Conservation (phyloP, 2,797 vertebrate species). For the Catharus ustulatus region DNA sequence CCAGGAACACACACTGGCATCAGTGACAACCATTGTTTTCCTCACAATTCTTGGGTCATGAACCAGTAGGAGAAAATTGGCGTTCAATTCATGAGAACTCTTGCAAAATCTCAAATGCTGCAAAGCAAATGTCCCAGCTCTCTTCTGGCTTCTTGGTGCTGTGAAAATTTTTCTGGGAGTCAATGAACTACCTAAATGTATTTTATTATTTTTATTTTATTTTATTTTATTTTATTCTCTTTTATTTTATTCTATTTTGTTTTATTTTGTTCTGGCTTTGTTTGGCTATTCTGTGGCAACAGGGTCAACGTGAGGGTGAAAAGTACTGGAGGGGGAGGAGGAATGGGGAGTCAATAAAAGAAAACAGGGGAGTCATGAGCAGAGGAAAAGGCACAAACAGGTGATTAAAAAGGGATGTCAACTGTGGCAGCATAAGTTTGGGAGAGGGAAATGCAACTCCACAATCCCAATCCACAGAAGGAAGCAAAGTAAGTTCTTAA, state of each 20-base stretch:
- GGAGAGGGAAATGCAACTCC: neutral
- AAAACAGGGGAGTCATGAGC: neutral
- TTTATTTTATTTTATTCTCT: neutral
- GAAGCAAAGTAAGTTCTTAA: neutral
- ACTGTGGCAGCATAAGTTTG: neutral
- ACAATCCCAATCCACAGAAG: neutral
- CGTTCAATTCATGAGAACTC: slow-evolving; percentile 9
- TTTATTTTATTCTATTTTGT: neutral
- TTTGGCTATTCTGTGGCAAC: neutral
- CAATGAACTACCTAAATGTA: neutral
- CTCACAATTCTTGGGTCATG: slow-evolving; percentile 21
- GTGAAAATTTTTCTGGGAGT: neutral
- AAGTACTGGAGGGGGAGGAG: neutral
- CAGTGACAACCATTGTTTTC: slow-evolving; percentile 52
- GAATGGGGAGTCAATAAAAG: neutral
- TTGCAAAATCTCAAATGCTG: slow-evolving; percentile 48
- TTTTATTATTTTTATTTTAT: neutral
- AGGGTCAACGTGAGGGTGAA: neutral
- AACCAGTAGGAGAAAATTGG: slow-evolving; percentile 35
- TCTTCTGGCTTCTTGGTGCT: neutral
- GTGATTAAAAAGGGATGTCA: neutral
- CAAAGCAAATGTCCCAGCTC: neutral
- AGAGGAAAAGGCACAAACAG: neutral
- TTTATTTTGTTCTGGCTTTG: neutral
- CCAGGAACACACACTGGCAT: slow-evolving; percentile 49